Evolutionary conservation across 2,797 vertebrate species (phyloP).

Genomic region (Aythya fuligula): DNA sequence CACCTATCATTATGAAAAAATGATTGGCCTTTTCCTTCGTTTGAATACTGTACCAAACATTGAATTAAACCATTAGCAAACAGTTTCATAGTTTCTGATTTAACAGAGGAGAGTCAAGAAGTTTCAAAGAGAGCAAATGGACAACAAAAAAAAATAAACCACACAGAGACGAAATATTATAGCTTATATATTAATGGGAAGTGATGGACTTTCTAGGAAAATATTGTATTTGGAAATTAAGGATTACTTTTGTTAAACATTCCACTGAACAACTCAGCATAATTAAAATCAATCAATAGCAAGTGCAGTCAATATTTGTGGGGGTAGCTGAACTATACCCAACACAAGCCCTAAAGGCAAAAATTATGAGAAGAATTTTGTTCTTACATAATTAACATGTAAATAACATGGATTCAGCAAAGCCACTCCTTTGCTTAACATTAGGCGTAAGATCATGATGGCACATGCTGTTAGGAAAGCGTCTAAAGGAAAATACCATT

Average conservation of each 20-base stretch:
- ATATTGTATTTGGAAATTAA: background rate
- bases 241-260: background rate
- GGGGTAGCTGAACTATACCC: background rate
- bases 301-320: background rate
- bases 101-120: constrained; percentile 7
- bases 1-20: background rate
- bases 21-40: background rate
- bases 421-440: background rate
- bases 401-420: background rate
- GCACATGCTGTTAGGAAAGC: background rate
- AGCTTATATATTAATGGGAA: constrained; percentile 4
- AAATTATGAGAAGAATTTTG: background rate
- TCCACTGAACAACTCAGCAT: background rate
- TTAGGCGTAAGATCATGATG: background rate
- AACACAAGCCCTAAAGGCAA: background rate
- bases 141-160: background rate
- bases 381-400: background rate
- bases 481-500: background rate
- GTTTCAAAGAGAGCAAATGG: background rate
- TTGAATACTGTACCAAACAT: background rate
- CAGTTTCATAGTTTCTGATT: constrained; percentile 29
- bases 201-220: background rate
- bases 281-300: background rate
- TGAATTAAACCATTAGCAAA: background rate
- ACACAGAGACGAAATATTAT: background rate